Evolutionary conservation across 92 coral and sea anemone species (phyloP), one percentile per base, ranked within the genome.

Genomic region (Epizoanthus fatuus): DNA sequence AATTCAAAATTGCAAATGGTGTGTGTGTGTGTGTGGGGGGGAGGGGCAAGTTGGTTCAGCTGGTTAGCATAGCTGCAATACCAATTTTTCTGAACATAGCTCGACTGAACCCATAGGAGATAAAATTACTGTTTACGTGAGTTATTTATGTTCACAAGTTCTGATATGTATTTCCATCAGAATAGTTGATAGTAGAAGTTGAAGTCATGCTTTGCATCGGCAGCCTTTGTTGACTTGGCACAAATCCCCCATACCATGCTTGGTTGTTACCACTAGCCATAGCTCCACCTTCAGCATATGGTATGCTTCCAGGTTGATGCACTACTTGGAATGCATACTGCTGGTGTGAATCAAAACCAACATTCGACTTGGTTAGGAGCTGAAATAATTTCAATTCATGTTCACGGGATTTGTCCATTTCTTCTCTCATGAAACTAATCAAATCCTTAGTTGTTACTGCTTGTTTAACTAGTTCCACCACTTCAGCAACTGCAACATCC

Each of bases 381-480:
- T 66, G 71, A 66, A 66, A 66, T 66, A 72, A 19, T 45, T 72
- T 72, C 38, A 72, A 47, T 51, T 72, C 76, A 72, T 72, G 60
- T 72, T 72, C 76, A 72, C 60, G 76, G 42, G 76, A 72, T 72
- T 72, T 72, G 60, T 72, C 59, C 76, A 72, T 72, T 66, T 66
- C 71, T 35, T 66, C 71, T 66, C 71, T 66, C 71, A 66, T 66
- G 71, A 66, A 66, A 2, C 57, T 47, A 47, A 72, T 72, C 59
- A 72, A 72, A 45, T 72, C 76, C 76, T 72, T 72, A 49, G 76
- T 72, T 72, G 76, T 47, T 72, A 72, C 76, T 45, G 39, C 76
- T 15, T 71, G 76, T 69, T 69, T 69, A 69, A 69, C 74, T 69
- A 69, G 22, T 37, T 69, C 74, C 74, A 69, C 74, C 55, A 69